Conservation (phyloP, 1,140 invertebrate genomes). For the Danaus plexippus region DNA sequence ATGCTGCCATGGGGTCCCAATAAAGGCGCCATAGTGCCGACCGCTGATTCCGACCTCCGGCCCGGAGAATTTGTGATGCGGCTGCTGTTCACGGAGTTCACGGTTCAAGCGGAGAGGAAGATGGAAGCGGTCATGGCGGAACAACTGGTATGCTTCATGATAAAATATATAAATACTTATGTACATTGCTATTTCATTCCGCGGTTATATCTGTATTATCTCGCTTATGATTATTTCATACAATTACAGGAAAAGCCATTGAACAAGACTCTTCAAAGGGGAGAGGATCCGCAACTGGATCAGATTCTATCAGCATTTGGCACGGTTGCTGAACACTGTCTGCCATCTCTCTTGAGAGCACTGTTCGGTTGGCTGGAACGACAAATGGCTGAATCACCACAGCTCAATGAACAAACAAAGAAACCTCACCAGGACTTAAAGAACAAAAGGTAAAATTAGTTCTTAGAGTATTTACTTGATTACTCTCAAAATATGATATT, state of each 20-base stretch:
- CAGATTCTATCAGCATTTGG: slow-evolving; percentile 94
- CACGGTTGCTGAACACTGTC: slow-evolving; percentile 95
- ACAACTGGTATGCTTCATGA: slow-evolving; percentile 75
- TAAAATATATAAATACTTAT: not conserved
- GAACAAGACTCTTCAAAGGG: slow-evolving; percentile 93
- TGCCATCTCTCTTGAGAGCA: slow-evolving; percentile 95
- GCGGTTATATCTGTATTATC: not conserved
- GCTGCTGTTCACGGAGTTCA: slow-evolving; percentile 95
- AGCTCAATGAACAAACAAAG: slow-evolving; percentile 66
- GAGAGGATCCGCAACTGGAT: slow-evolving; percentile 95
- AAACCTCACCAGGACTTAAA: slow-evolving; percentile 76
- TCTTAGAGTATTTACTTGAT: no score
- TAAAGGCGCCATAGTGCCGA: slow-evolving; percentile 78
- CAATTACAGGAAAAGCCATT: slow-evolving; percentile 84
- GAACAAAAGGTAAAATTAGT: slow-evolving; percentile 80
- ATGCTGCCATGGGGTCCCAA: slow-evolving; percentile 86
- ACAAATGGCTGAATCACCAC: slow-evolving; percentile 80
- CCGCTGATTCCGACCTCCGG: slow-evolving; percentile 77
- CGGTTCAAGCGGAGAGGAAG: slow-evolving; percentile 92
- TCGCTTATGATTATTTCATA: slow-evolving; percentile 21
- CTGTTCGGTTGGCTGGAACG: slow-evolving; percentile 97
- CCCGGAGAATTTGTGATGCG: slow-evolving; percentile 97
- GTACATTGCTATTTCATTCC: not conserved
- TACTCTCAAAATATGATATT: no score
- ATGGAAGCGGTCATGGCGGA: slow-evolving; percentile 96